These are phyloP conservation scores for Nothocercus julius DNA, from an alignment of 2,113 vertebrate genomes.

Conservation along the genomic window DNA sequence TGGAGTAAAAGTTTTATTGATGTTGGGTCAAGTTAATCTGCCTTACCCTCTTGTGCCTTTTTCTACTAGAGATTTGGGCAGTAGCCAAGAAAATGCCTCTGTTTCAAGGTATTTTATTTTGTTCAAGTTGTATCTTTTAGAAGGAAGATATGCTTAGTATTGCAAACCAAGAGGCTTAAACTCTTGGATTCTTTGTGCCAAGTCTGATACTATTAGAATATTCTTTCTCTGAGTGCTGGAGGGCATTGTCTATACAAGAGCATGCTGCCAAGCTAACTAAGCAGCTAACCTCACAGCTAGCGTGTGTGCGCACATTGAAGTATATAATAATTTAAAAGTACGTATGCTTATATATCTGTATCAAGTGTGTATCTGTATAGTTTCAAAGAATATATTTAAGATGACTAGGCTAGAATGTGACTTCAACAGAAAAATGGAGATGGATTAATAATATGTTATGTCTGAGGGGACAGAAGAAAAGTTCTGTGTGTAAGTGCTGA, in stretches of 20 bases:
- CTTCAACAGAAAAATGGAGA: not conserved
- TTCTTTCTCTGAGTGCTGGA: not conserved
- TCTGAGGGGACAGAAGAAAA: not conserved
- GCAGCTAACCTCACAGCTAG: not conserved
- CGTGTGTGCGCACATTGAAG: not conserved
- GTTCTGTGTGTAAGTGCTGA: not conserved
- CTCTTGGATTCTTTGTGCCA: not conserved
- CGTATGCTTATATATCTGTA: too few species aligned
- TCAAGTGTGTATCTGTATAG: too few species aligned
- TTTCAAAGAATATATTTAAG: not conserved
- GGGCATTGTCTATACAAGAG: not conserved
- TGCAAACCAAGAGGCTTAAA: not conserved
- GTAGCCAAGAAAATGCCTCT: not conserved
- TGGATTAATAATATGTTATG: not conserved
- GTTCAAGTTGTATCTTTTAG: not conserved
- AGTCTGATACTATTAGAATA: not conserved
- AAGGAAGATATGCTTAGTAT: not conserved
- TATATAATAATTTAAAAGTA: not conserved
- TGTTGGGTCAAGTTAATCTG: accelerated
- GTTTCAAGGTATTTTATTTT: not conserved
- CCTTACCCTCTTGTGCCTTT: not conserved
- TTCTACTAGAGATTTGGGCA: not conserved
- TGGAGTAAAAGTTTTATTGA: conserved; percentile 10
- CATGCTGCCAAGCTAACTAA: not conserved
- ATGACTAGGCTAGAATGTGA: not conserved